A percentile compares a stretch with the other conserved stretches of the same genome.
These are phyloP conservation scores for Rhingia rostrata DNA, from an alignment of 2,888 invertebrate genomes.

Conservation along the genomic window DNA sequence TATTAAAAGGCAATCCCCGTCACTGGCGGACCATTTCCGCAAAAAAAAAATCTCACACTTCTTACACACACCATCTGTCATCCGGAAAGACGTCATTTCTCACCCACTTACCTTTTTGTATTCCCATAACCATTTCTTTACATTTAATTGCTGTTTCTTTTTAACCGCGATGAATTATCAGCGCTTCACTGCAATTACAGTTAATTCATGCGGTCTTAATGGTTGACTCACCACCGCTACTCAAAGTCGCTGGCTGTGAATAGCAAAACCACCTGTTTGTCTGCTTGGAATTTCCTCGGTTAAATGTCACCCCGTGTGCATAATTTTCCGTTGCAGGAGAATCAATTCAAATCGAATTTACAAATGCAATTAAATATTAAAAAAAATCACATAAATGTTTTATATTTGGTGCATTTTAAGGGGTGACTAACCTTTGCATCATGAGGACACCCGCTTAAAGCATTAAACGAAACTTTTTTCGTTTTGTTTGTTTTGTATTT, in stretches of 20 bases:
- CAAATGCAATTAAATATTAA: constrained; percentile 4
- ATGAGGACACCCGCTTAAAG: constrained; percentile 7
- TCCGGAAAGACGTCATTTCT: constrained; percentile 46
- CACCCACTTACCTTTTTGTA: constrained; percentile 36
- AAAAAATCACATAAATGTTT: background rate
- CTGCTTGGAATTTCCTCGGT: constrained; percentile 9
- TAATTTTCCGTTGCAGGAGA: background rate
- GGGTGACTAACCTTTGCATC: constrained; percentile 54
- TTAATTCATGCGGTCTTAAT: constrained; percentile 21
- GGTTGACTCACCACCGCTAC: constrained; percentile 43
- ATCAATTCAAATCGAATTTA: background rate
- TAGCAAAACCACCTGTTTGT: constrained; percentile 14
- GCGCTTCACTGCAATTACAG: constrained; percentile 31
- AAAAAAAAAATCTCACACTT: constrained; percentile 16
- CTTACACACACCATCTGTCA: constrained; percentile 37
- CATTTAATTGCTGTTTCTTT: constrained; percentile 32
- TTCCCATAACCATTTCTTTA: constrained; percentile 10
- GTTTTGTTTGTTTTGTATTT: constrained; percentile 19
- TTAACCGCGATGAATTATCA: constrained; percentile 49
- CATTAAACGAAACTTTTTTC: constrained; percentile 42
- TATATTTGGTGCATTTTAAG: constrained; percentile 14
- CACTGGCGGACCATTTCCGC: constrained; percentile 29
- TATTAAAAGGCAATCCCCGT: background rate
- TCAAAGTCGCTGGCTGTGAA: constrained; percentile 1
- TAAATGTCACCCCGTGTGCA: background rate